A percentile compares a stretch with the other conserved stretches of the same genome.
phyloP scores from a whole-genome alignment of 1,140 invertebrate genomes.

The Megathymus violae region DNA sequence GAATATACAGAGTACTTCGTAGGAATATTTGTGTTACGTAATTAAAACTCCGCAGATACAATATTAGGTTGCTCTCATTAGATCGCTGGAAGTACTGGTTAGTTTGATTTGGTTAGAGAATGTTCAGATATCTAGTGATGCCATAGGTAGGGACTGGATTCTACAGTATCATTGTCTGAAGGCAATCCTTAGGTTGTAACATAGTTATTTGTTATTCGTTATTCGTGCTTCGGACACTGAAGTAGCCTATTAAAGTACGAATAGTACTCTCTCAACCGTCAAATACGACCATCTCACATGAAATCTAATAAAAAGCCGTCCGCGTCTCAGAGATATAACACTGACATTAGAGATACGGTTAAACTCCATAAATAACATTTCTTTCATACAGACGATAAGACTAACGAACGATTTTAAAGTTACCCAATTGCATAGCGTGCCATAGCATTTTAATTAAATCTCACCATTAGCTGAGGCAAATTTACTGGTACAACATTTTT shows the following conservation, averaged over 20 bases:
- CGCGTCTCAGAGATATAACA: neutral
- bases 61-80: slow-evolving; percentile 25
- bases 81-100: slow-evolving; percentile 4
- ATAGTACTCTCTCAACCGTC: too few species aligned
- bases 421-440: slow-evolving; percentile 42
- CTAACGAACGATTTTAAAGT: slow-evolving; percentile 46
- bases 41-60: slow-evolving; percentile 20
- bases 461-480: slow-evolving; percentile 35
- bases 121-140: too few species aligned
- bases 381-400: slow-evolving; percentile 41
- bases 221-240: too few species aligned
- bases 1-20: slow-evolving; percentile 26
- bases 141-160: too few species aligned
- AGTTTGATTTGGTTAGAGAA: neutral
- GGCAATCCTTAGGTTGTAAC: too few species aligned
- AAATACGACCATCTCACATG: too few species aligned
- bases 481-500: slow-evolving; percentile 39
- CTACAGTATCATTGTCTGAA: too few species aligned
- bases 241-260: too few species aligned
- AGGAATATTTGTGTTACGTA: slow-evolving; percentile 18
- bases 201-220: too few species aligned
- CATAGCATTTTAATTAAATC: slow-evolving; percentile 57
- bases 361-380: slow-evolving; percentile 1
- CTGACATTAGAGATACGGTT: slow-evolving; percentile 14
- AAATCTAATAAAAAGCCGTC: neutral